Conservation (phyloP, 2,113 vertebrate species). For the Isichthys henryi region DNA sequence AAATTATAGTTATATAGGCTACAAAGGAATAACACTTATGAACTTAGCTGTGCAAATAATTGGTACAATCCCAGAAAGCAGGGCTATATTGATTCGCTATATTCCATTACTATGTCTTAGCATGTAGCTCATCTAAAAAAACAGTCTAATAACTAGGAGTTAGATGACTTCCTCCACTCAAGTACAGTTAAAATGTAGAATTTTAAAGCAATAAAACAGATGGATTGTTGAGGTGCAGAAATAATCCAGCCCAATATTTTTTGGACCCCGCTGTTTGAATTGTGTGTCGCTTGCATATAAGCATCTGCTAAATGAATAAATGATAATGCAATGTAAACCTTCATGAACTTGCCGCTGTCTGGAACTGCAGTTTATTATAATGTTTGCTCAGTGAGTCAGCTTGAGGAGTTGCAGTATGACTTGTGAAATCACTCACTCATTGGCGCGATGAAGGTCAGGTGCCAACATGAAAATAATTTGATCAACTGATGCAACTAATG, state of each 20-base stretch:
- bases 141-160: not conserved
- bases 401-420: not conserved
- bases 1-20: not conserved
- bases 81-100: not conserved
- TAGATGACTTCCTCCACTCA: not conserved
- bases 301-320: not conserved
- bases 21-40: not conserved
- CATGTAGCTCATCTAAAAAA: not conserved
- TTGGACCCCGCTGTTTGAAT: not conserved
- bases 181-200: not conserved
- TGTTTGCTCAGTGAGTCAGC: constrained; percentile 3
- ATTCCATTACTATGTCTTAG: not conserved
- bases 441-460: not conserved
- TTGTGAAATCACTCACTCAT: not conserved
- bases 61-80: not conserved
- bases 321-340: not conserved
- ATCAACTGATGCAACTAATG: not conserved
- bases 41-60: not conserved
- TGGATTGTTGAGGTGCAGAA: not conserved
- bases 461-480: not conserved
- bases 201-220: not conserved
- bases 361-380: not conserved
- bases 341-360: not conserved
- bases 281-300: not conserved
- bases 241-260: not conserved